Percentiles rank a stretch among this genome's conserved stretches.
Evolutionary conservation across 1,140 invertebrate genomes (phyloP).

Genomic region (Chrysoperla carnea): DNA sequence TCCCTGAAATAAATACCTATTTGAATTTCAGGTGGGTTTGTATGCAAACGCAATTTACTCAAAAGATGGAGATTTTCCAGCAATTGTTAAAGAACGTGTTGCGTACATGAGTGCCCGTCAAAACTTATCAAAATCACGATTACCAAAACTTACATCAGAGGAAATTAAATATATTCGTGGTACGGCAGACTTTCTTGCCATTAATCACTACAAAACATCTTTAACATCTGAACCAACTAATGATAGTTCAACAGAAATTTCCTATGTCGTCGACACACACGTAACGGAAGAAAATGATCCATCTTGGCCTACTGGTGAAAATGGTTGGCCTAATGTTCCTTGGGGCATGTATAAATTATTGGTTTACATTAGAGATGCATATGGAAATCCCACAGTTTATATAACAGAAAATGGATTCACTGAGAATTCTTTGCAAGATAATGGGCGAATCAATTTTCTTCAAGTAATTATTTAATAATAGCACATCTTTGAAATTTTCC

Average conservation of each 20-base stretch:
- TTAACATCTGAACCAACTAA: constrained; percentile 22
- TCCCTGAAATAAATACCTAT: no score
- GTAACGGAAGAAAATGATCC: constrained; percentile 23
- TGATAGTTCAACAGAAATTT: constrained; percentile 22
- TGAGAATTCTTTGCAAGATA: constrained; percentile 14
- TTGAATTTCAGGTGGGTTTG: constrained; percentile 19
- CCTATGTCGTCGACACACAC: constrained; percentile 27
- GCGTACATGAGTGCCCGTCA: constrained; percentile 24
- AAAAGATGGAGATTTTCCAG: constrained; percentile 17
- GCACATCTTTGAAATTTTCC: no score
- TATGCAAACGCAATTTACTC: constrained; percentile 18
- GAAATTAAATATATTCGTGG: constrained; percentile 25
- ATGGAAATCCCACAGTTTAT: constrained; percentile 36
- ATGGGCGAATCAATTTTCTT: constrained; percentile 10
- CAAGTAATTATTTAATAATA: no score
- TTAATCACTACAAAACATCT: constrained; percentile 41
- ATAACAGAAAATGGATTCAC: constrained; percentile 45
- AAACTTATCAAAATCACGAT: constrained; percentile 22
- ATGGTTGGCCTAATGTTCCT: constrained; percentile 22
- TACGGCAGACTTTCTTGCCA: constrained; percentile 36
- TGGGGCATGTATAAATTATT: constrained; percentile 37
- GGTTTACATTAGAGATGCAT: constrained; percentile 30
- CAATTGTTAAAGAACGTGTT: constrained; percentile 23
- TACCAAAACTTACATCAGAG: constrained; percentile 26
- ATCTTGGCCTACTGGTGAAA: neutral